Percentiles rank a stretch among this genome's conserved stretches.
Conservation (phyloP, 2,113 vertebrate genomes). For the Aspiorhynchus laticeps region DNA sequence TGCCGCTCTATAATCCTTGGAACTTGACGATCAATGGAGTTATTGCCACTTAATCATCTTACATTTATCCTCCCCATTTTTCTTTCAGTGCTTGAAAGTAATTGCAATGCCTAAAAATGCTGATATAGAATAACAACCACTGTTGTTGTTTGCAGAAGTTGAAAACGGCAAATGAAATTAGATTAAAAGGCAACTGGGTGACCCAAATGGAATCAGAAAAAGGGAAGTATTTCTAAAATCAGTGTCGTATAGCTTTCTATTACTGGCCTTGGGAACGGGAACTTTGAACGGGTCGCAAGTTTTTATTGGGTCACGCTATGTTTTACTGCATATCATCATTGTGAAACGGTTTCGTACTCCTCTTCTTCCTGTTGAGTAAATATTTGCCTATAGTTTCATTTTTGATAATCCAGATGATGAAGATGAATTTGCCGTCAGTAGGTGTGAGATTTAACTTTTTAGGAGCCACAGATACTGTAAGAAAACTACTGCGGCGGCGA, state of each 20-base stretch:
- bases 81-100: background rate
- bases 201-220: background rate
- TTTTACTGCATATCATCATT: background rate
- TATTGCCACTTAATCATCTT: constrained; percentile 26
- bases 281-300: background rate
- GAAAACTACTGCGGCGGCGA: background rate
- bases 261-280: background rate
- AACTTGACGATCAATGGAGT: constrained; percentile 25
- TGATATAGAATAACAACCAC: background rate
- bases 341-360: background rate
- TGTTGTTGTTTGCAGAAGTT: background rate
- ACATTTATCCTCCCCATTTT: constrained; percentile 6
- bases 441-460: background rate
- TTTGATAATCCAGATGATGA: background rate
- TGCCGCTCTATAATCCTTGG: constrained; percentile 20
- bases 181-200: background rate
- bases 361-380: background rate
- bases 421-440: background rate
- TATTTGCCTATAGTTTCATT: background rate
- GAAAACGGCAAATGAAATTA: background rate
- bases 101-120: background rate
- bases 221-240: background rate
- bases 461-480: background rate
- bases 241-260: background rate
- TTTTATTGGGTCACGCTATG: background rate